Conservation (phyloP, 64 coral and sea anemone genomes). For the Platygyra sinensis region DNA sequence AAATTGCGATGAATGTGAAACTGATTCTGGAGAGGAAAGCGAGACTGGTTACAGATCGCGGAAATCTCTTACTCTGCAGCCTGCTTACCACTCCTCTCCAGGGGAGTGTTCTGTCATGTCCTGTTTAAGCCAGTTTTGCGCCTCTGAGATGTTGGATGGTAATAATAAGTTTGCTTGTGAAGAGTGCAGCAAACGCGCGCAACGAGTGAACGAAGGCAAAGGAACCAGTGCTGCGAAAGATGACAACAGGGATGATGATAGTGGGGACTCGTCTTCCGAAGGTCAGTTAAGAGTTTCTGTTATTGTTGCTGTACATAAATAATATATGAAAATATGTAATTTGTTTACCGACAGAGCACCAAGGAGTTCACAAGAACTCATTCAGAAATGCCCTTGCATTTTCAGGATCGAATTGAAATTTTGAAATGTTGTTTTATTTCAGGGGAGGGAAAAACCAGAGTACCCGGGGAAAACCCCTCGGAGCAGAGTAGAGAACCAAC, state of each 20-base stretch:
- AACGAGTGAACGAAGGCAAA: not conserved
- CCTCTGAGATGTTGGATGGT: slow-evolving; percentile 54
- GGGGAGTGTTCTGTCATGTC: slow-evolving; percentile 69
- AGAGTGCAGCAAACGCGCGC: slow-evolving; percentile 41
- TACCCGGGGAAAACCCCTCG: too few relatives aligned
- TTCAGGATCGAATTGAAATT: too few relatives aligned
- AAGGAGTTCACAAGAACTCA: too few relatives aligned
- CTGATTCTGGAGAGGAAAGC: slow-evolving; percentile 20
- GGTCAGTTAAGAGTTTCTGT: not conserved
- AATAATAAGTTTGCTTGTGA: slow-evolving; percentile 83
- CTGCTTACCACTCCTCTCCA: slow-evolving; percentile 30
- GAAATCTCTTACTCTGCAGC: slow-evolving; percentile 12
- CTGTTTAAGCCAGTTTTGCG: slow-evolving; percentile 71
- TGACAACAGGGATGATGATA: slow-evolving; percentile 15
- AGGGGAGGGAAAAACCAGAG: too few relatives aligned
- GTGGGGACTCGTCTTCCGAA: not conserved
- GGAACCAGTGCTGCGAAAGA: not conserved
- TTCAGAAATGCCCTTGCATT: too few relatives aligned
- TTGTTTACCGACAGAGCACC: too few relatives aligned
- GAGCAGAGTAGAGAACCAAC: too few relatives aligned
- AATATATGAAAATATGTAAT: too few relatives aligned
- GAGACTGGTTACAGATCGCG: not conserved
- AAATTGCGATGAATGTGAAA: slow-evolving; percentile 4
- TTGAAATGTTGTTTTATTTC: too few relatives aligned
- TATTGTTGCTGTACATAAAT: too few relatives aligned